Conservation (phyloP, 2,888 invertebrate genomes). For the Pyrrhia umbra region DNA sequence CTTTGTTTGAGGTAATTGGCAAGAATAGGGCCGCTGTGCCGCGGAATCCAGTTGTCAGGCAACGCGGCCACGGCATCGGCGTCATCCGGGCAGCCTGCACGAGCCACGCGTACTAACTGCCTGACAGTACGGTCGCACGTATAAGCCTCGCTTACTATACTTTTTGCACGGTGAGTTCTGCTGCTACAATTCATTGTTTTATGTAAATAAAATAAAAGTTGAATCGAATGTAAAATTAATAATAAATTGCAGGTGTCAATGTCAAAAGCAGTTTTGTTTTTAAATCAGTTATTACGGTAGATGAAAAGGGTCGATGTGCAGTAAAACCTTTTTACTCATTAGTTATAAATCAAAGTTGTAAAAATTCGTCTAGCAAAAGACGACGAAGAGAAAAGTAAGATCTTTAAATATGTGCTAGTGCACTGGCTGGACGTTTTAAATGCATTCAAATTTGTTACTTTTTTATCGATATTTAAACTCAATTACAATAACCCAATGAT, state of each 20-base stretch:
- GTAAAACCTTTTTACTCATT: not conserved
- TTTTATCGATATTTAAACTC: too few species aligned
- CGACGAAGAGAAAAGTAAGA: too few species aligned
- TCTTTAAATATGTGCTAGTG: too few species aligned
- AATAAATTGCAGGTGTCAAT: not conserved
- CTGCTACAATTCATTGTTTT: not conserved
- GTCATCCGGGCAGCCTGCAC: slow-evolving; percentile 75
- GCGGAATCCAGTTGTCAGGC: slow-evolving; percentile 78
- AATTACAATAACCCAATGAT: too few species aligned
- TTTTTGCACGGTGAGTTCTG: not conserved
- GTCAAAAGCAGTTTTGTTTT: not conserved
- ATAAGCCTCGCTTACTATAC: slow-evolving; percentile 1
- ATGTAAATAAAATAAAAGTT: not conserved
- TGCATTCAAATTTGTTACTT: too few species aligned
- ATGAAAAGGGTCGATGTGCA: not conserved
- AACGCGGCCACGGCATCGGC: slow-evolving; percentile 76
- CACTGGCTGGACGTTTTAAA: too few species aligned
- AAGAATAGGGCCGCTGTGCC: slow-evolving; percentile 74
- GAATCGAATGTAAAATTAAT: not conserved
- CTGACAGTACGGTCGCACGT: not conserved
- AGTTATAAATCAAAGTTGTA: too few species aligned
- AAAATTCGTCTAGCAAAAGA: too few species aligned
- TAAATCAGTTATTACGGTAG: not conserved
- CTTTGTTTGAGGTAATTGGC: slow-evolving; percentile 76
- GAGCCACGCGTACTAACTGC: slow-evolving; percentile 54